Conservation (phyloP, 2,797 vertebrate species). For the Megalops cyprinoides region DNA sequence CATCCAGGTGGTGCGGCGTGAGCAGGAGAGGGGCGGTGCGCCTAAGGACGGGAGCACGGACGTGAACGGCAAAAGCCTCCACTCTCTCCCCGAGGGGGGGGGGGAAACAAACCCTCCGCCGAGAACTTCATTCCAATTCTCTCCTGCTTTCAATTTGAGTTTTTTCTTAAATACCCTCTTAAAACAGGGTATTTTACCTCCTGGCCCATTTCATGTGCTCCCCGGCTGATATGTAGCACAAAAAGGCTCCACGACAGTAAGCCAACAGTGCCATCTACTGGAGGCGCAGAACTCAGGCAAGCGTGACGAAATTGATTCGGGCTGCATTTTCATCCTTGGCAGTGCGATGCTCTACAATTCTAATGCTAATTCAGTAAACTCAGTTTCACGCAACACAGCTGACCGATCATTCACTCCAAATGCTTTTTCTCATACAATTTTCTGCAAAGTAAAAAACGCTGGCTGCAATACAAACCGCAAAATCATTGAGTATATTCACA, state of each 20-base stretch:
- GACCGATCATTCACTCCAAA: not conserved
- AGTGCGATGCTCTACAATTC: not conserved
- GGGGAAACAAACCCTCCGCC: conserved; percentile 9
- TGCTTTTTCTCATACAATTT: no score
- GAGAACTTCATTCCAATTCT: conserved; percentile 27
- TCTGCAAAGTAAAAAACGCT: not conserved
- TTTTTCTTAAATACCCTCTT: conserved; percentile 31
- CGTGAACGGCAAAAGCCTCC: not conserved
- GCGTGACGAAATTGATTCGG: not conserved
- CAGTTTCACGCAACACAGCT: not conserved
- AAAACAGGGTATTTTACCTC: conserved; percentile 33
- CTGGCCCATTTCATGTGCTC: conserved; percentile 12
- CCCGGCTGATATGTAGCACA: conserved; percentile 8
- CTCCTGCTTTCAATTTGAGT: conserved; percentile 14
- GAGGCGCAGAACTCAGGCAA: conserved; percentile 26
- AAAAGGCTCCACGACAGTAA: conserved; percentile 27
- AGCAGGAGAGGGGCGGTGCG: not conserved
- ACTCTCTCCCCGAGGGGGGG: not conserved
- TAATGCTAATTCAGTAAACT: not conserved
- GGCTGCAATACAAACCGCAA: not conserved
- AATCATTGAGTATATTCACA: not conserved
- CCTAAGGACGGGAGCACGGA: not conserved
- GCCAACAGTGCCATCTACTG: conserved; percentile 74
- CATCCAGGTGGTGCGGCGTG: not conserved
- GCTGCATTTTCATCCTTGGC: not conserved